Evolutionary conservation across 1,140 invertebrate genomes (phyloP).

Genomic region (Octopus sinensis): DNA sequence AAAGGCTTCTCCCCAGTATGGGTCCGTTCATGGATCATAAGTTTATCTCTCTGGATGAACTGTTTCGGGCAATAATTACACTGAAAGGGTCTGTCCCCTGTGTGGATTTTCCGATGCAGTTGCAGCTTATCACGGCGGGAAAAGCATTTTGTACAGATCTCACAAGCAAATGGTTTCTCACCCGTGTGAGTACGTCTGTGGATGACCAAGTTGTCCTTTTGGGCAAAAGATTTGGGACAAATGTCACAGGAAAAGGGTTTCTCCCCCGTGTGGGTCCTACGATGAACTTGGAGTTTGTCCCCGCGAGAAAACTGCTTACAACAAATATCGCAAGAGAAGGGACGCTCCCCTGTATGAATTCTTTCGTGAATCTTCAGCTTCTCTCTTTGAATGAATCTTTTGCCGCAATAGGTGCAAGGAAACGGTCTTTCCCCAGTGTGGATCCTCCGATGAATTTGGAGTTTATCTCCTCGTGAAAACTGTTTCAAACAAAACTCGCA

Average conservation of each 20-base stretch:
- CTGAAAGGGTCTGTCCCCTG: slow-evolving; percentile 8
- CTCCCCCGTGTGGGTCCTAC: slow-evolving; percentile 69
- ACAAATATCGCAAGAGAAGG: slow-evolving; percentile 83
- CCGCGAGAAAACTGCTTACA: slow-evolving; percentile 67
- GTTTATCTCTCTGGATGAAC: slow-evolving; percentile 62
- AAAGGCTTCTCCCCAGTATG: slow-evolving; percentile 17
- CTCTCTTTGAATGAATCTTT: slow-evolving; percentile 82
- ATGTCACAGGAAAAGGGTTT: slow-evolving; percentile 89
- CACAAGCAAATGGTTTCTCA: slow-evolving; percentile 12
- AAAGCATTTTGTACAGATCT: slow-evolving; percentile 6
- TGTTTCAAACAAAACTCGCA: slow-evolving; percentile 28
- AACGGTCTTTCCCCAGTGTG: slow-evolving; percentile 65
- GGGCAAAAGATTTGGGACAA: slow-evolving; percentile 83
- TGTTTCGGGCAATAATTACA: slow-evolving; percentile 65
- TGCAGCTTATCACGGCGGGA: background rate
- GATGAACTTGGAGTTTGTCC: background rate
- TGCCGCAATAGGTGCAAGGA: slow-evolving; percentile 67
- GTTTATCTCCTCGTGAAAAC: slow-evolving; percentile 7
- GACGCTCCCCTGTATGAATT: slow-evolving; percentile 49
- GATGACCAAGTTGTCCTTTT: slow-evolving; percentile 76
- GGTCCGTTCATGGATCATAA: background rate
- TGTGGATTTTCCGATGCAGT: background rate
- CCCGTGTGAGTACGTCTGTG: slow-evolving; percentile 12
- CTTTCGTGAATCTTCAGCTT: slow-evolving; percentile 78
- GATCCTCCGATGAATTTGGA: slow-evolving; percentile 64